A percentile compares a stretch with the other conserved stretches of the same genome.
Evolutionary conservation across 2,113 vertebrate species (phyloP).

Genomic region (Sus scrofa): T2T-Sscrofa CM000812.6:177166001-177166500

Average conservation of each 20-base stretch:
- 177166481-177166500: neutral
- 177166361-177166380: constrained; percentile 41
- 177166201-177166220: constrained; percentile 99
- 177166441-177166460: neutral
- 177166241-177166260: constrained; percentile 99
- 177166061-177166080: neutral
- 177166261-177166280: constrained; percentile 60
- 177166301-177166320: neutral
- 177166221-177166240: constrained; percentile 99
- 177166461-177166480: constrained; percentile 5
- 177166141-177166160: constrained; percentile 99
- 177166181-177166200: constrained; percentile 99
- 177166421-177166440: constrained; percentile 32
- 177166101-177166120: constrained; percentile 99
- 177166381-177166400: constrained; percentile 40
- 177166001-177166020: neutral
- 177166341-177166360: constrained; percentile 29
- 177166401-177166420: constrained; percentile 49
- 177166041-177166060: neutral
- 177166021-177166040: constrained; percentile 38
- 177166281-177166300: neutral
- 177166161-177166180: constrained; percentile 99
- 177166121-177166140: constrained; percentile 97
- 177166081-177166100: constrained; percentile 88
- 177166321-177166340: neutral